A percentile compares a stretch with the other conserved stretches of the same genome.
Evolutionary conservation across 2,113 vertebrate genomes (phyloP).

Genomic region (Vimba vimba): DNA sequence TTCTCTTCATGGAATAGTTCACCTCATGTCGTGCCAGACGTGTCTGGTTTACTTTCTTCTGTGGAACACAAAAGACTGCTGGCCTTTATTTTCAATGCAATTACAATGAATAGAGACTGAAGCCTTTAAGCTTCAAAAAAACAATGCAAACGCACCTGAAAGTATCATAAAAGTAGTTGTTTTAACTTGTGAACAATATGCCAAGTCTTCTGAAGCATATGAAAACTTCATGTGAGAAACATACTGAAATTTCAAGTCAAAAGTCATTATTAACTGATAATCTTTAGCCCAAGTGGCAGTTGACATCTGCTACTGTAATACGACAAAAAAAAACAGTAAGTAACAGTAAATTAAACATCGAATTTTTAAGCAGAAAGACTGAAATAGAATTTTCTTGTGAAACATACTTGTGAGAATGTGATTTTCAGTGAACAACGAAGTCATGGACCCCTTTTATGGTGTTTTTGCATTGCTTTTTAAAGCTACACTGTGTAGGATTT

Average conservation of each 20-base stretch:
- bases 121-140: background rate
- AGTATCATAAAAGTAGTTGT: background rate
- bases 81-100: background rate
- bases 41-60: background rate
- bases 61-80: background rate
- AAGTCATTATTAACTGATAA: background rate
- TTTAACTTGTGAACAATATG: background rate
- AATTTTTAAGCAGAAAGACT: too few species aligned
- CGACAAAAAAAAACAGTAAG: background rate
- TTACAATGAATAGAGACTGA: background rate
- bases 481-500: too few species aligned
- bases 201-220: background rate
- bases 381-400: too few species aligned
- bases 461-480: background rate
- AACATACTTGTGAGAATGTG: too few species aligned
- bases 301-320: background rate
- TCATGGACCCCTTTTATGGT: background rate
- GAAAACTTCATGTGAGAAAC: background rate
- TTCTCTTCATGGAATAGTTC: slow-evolving; percentile 5
- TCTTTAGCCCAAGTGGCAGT: background rate
- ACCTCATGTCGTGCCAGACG: background rate
- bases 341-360: too few species aligned
- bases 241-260: background rate
- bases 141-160: background rate
- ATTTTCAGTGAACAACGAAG: too few species aligned